These are phyloP conservation scores for Cyprinodon tularosa DNA, from an alignment of 2,113 vertebrate species.

Conservation along the genomic window DNA sequence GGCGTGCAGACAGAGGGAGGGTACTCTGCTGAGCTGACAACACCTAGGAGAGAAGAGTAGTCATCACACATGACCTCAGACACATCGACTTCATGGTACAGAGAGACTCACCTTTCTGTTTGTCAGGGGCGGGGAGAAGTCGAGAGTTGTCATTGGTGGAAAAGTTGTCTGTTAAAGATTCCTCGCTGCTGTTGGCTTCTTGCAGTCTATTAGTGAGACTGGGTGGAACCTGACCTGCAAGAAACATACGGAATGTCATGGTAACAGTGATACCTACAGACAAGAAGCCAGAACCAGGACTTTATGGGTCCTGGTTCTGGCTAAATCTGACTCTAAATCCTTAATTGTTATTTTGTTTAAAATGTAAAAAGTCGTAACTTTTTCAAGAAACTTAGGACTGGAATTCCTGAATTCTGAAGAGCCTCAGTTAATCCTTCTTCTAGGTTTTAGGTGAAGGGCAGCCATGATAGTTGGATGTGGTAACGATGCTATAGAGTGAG, in stretches of 20 bases:
- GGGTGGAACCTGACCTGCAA: constrained; percentile 39
- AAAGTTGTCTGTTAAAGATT: constrained; percentile 43
- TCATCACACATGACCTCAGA: constrained; percentile 7
- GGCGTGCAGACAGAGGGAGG: constrained; percentile 35
- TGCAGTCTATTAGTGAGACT: constrained; percentile 40
- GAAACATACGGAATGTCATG: neutral
- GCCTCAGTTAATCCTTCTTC: too few relatives aligned
- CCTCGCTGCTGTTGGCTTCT: constrained; percentile 43
- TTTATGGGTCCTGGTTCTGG: too few relatives aligned
- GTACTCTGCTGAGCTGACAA: constrained; percentile 6
- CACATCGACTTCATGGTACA: neutral
- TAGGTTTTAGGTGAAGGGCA: too few relatives aligned
- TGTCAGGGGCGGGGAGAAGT: constrained; percentile 50
- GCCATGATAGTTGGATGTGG: too few relatives aligned
- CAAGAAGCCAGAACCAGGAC: neutral
- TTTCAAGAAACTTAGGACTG: too few relatives aligned
- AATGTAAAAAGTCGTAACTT: too few relatives aligned
- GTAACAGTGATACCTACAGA: neutral
- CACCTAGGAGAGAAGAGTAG: constrained; percentile 21
- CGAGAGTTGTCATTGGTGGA: constrained; percentile 53
- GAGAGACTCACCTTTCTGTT: constrained; percentile 48
- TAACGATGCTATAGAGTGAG: too few relatives aligned
- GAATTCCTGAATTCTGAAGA: too few relatives aligned
- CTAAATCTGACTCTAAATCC: too few relatives aligned
- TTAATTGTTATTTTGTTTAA: too few relatives aligned